These are phyloP conservation scores for Dermolepida albohirtum DNA, from an alignment of 2,888 invertebrate genomes.

Conservation along the genomic window DNA sequence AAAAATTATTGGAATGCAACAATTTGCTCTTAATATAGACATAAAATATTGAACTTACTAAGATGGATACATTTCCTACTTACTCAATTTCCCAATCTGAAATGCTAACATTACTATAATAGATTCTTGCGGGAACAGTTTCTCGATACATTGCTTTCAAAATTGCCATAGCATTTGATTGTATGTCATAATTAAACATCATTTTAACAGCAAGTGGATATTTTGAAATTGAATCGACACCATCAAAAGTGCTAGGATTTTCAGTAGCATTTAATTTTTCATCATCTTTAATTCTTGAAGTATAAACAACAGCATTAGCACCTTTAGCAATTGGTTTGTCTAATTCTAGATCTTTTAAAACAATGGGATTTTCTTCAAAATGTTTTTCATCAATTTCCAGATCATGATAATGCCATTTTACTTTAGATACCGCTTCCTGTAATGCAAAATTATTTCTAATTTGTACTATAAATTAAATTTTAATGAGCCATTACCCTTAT, in stretches of 20 bases:
- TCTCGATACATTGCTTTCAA: constrained; percentile 84
- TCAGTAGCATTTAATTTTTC: constrained; percentile 17
- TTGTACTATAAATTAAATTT: not conserved
- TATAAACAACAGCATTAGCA: constrained; percentile 84
- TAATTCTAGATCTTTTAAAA: constrained; percentile 73
- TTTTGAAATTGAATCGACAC: constrained; percentile 50
- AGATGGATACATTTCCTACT: constrained; percentile 47
- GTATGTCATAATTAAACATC: constrained; percentile 92
- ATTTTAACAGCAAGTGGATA: constrained; percentile 86
- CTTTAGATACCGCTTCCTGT: constrained; percentile 71
- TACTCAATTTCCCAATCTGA: constrained; percentile 71
- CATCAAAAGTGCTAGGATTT: constrained; percentile 1
- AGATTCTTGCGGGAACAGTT: constrained; percentile 78
- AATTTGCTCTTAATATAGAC: not conserved
- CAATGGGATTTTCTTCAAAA: constrained; percentile 65
- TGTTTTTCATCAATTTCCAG: constrained; percentile 62
- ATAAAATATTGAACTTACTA: not conserved
- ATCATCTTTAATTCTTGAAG: constrained; percentile 69
- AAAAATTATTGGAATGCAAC: too few species aligned
- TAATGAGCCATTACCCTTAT: constrained; percentile 70
- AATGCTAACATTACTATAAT: constrained; percentile 63
- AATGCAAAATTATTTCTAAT: constrained; percentile 14
- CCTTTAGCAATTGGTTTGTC: constrained; percentile 83
- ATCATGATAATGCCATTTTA: constrained; percentile 68
- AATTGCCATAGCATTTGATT: constrained; percentile 83